These are phyloP conservation scores for Acleris literana DNA, from an alignment of 2,888 invertebrate species.

Conservation along the genomic window DNA sequence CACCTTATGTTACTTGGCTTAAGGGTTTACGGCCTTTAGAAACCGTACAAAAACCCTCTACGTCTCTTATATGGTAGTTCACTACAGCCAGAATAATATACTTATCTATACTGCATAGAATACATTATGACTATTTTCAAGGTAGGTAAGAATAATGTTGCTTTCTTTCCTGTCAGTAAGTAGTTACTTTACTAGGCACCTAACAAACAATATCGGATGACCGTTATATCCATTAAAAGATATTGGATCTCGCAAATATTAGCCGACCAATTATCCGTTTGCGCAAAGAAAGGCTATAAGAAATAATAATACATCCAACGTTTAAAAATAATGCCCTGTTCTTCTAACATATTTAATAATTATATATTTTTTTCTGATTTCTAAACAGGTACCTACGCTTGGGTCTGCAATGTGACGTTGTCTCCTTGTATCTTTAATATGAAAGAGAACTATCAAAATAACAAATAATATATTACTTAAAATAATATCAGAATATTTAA, in stretches of 20 bases:
- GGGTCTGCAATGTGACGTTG: too few relatives aligned
- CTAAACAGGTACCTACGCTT: too few relatives aligned
- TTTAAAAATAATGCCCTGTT: neutral
- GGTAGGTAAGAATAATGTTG: conserved; percentile 14
- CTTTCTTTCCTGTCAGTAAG: conserved; percentile 3
- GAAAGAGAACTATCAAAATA: too few relatives aligned
- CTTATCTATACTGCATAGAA: too few relatives aligned
- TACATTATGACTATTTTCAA: conserved; percentile 6
- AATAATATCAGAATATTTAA: too few relatives aligned
- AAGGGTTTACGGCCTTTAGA: conserved; percentile 11
- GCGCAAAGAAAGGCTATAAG: conserved; percentile 23
- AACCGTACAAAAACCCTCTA: conserved; percentile 5
- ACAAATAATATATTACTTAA: too few relatives aligned
- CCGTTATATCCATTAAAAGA: conserved; percentile 25
- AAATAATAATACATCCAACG: neutral
- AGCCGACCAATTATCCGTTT: conserved; percentile 26
- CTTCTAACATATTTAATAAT: too few relatives aligned
- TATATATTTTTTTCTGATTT: too few relatives aligned
- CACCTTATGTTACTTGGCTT: neutral
- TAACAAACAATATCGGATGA: conserved; percentile 17
- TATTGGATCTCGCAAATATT: conserved; percentile 31
- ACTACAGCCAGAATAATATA: conserved; percentile 5
- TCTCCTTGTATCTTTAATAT: too few relatives aligned
- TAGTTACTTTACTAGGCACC: conserved; percentile 2
- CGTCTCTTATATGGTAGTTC: conserved; percentile 7